Evolutionary conservation across 2,888 invertebrate species (phyloP).

Genomic region (Marasmarcha lunaedactyla): DNA sequence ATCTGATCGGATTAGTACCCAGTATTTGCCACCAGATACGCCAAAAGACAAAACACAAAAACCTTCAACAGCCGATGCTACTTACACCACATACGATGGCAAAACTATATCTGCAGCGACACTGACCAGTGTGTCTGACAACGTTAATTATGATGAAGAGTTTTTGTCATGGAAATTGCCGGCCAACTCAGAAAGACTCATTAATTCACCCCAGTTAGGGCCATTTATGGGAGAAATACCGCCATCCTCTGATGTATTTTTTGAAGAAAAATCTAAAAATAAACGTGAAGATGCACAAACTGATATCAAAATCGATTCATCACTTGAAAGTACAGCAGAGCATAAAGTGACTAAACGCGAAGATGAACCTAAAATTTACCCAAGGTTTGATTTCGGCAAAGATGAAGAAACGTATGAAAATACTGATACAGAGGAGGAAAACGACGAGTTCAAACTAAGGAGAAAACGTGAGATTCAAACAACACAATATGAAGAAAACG

Average conservation of each 20-base stretch:
- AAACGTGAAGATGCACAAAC: neutral
- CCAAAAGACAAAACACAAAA: constrained; percentile 57
- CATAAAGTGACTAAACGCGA: neutral
- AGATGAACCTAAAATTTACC: constrained; percentile 7
- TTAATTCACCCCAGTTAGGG: constrained; percentile 79
- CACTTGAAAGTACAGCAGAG: neutral
- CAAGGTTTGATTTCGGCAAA: constrained; percentile 21
- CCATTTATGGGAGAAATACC: constrained; percentile 82
- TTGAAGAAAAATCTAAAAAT: too few relatives aligned
- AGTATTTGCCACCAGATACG: constrained; percentile 78
- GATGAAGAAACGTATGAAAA: constrained; percentile 13
- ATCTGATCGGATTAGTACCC: constrained; percentile 77
- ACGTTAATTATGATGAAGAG: constrained; percentile 35
- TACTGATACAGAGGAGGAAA: constrained; percentile 19
- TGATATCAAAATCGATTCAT: neutral
- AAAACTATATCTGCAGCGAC: constrained; percentile 77
- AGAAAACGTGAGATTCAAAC: constrained; percentile 38
- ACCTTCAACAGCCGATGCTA: constrained; percentile 35
- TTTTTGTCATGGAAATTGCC: constrained; percentile 54
- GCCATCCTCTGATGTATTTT: constrained; percentile 25
- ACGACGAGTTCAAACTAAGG: constrained; percentile 14
- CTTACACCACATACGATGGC: constrained; percentile 81
- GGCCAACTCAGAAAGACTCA: constrained; percentile 65
- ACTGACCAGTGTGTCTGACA: constrained; percentile 67
- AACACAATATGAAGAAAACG: constrained; percentile 29